phyloP scores from a whole-genome alignment of 30 jellyfish, hydroid and myxozoan genomes.

The Aurelia coerulea region DNA sequence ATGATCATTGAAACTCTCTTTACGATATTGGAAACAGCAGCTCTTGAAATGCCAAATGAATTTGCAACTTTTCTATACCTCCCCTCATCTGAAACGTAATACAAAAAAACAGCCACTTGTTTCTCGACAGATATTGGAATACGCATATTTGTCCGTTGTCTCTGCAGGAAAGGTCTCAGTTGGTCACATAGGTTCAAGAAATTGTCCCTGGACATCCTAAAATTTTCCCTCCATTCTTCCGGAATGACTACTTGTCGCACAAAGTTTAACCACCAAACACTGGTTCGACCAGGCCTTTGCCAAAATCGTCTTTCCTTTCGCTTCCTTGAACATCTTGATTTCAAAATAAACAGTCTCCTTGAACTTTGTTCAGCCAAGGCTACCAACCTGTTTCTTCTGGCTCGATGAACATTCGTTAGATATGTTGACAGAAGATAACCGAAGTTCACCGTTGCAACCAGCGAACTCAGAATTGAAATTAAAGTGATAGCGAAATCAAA shows the following conservation, averaged over 20 bases:
- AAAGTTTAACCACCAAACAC: slow-evolving; percentile 48
- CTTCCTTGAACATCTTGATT: neutral
- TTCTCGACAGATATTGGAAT: slow-evolving; percentile 20
- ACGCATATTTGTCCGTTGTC: slow-evolving; percentile 31
- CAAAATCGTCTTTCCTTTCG: slow-evolving; percentile 9
- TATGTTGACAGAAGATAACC: neutral
- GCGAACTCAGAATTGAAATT: slow-evolving; percentile 9
- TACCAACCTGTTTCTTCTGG: slow-evolving; percentile 14
- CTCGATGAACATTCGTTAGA: neutral
- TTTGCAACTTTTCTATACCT: slow-evolving; percentile 53
- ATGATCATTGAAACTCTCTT: slow-evolving; percentile 35
- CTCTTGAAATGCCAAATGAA: slow-evolving; percentile 70
- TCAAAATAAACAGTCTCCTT: neutral
- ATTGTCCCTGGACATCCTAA: slow-evolving; percentile 29
- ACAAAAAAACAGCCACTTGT: slow-evolving; percentile 58
- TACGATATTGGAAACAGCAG: slow-evolving; percentile 59
- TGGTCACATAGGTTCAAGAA: slow-evolving; percentile 7
- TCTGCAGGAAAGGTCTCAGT: slow-evolving; percentile 48
- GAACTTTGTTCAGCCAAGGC: slow-evolving; percentile 32
- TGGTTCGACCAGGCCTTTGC: slow-evolving; percentile 32
- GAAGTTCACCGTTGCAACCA: slow-evolving; percentile 16
- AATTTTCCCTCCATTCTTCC: slow-evolving; percentile 56
- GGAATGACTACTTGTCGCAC: slow-evolving; percentile 25
- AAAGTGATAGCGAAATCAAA: neutral
- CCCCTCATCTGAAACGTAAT: slow-evolving; percentile 68